Base-by-base conservation (phyloP, 2,888 invertebrate genomes). In the Diaprepes abbreviatus region DNA sequence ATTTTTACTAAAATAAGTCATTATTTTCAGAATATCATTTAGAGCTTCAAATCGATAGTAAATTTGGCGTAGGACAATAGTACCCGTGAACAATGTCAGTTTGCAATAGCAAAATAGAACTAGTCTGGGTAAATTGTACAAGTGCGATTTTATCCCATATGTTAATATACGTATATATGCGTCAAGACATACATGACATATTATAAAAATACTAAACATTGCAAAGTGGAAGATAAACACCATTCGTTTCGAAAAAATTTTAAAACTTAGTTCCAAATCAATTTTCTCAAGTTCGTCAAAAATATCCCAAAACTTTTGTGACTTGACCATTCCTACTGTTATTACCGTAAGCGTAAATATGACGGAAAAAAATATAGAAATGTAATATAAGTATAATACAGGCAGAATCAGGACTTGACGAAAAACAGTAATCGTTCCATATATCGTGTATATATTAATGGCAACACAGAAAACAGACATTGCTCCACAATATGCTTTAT, bases 281-380 rank as follows among this genome's bases (percentile, higher is more conserved):
- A 35, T 16, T 16, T 35, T 35, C 17, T 35, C 35, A 0, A 55
- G 16, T 12, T 14, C 10, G 5, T 35, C 33, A 12, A 55, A 35
- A 35, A 55, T n/a, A 10, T 35, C 17, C 17, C 55, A 55, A 12
- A 55, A 35, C 17, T 55, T 21, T 35, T 12, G 5, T n/a, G 35
- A 16, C 3, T 55, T 28, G 3, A 55, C 6, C n/a, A 55, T 4
- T 16, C 55, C 36, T 4, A 14, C 5, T 35, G 35, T 28, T 12
- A 14, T 19, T 3, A 28, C 28, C 16, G 19, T 35, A 21, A 33
- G 17, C 1, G 55, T 19, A 35, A 35, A 55, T n/a, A 16, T 12
- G 9, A n/a, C n/a, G n/a, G n/a, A n/a, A n/a, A n/a, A n/a, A n/a
- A n/a, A n/a, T n/a, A n/a, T n/a, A n/a, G n/a, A n/a, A n/a, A n/a